Evolutionary conservation across 2,888 invertebrate genomes (phyloP).

Genomic region (Prosopocoilus inquinatus): DNA sequence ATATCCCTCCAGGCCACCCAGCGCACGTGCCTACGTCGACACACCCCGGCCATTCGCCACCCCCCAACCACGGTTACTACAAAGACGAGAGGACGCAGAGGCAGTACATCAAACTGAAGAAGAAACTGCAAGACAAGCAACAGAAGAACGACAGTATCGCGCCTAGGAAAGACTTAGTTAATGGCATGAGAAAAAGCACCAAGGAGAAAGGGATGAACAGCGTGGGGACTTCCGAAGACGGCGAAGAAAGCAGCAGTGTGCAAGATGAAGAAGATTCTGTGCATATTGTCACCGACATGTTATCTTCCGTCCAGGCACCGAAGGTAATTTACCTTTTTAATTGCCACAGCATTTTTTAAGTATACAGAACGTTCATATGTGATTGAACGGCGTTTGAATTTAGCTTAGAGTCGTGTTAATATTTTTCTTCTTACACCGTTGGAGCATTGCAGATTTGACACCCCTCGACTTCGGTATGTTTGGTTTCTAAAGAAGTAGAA

Average conservation of each 20-base stretch:
- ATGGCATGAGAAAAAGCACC: slow-evolving; percentile 52
- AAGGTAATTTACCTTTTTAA: slow-evolving; percentile 53
- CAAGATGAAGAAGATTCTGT: slow-evolving; percentile 73
- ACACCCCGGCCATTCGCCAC: slow-evolving; percentile 68
- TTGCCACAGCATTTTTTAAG: too few species aligned
- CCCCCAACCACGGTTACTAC: slow-evolving; percentile 56
- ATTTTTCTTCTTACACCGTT: too few species aligned
- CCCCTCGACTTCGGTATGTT: too few species aligned
- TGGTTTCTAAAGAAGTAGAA: too few species aligned
- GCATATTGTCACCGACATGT: slow-evolving; percentile 66
- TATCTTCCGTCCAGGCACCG: slow-evolving; percentile 73
- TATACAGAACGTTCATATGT: background rate
- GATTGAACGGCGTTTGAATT: too few species aligned
- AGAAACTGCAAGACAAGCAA: slow-evolving; percentile 64
- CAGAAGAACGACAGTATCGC: slow-evolving; percentile 46
- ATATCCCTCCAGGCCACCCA: slow-evolving; percentile 54
- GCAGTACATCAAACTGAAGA: slow-evolving; percentile 73
- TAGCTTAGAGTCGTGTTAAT: too few species aligned
- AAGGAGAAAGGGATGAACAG: slow-evolving; percentile 56
- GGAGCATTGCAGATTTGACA: too few species aligned
- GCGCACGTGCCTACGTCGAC: slow-evolving; percentile 53
- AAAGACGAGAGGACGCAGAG: slow-evolving; percentile 78
- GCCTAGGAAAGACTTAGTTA: slow-evolving; percentile 66
- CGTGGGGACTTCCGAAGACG: slow-evolving; percentile 76
- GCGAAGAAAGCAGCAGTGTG: slow-evolving; percentile 71